Evolutionary conservation across 1,140 invertebrate genomes (phyloP).

Genomic region (Nomia melanderi): DNA sequence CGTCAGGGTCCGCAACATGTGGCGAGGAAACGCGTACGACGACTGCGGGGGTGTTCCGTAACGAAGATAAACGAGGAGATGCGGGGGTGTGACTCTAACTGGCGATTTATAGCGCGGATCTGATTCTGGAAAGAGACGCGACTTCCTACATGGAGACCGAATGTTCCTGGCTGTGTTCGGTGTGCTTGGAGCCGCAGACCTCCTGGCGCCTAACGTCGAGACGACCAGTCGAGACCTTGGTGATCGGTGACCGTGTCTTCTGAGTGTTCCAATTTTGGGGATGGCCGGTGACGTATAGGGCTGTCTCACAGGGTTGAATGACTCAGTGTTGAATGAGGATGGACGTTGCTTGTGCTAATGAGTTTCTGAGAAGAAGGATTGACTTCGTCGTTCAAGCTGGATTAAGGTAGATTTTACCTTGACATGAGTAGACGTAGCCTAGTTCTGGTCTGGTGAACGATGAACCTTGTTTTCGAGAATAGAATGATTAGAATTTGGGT

Average conservation of each 20-base stretch:
- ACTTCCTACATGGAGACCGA: no score
- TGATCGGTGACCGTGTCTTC: constrained; percentile 35
- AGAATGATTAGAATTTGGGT: no score
- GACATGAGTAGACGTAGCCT: no score
- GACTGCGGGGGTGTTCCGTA: no score
- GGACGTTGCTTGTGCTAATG: no score
- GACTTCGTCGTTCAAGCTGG: no score
- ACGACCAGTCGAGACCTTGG: constrained; percentile 49
- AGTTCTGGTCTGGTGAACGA: no score
- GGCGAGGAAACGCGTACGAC: not conserved
- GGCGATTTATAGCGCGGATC: constrained; percentile 1
- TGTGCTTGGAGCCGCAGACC: constrained; percentile 29
- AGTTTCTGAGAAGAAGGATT: no score
- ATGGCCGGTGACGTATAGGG: not conserved
- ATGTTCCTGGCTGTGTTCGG: not conserved
- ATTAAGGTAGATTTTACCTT: no score
- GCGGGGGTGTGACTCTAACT: not conserved
- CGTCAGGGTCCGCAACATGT: constrained; percentile 32
- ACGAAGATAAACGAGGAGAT: not conserved
- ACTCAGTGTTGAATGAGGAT: not conserved
- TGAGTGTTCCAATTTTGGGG: not conserved
- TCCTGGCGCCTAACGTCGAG: constrained; percentile 41
- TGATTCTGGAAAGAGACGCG: no score
- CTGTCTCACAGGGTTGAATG: not conserved
- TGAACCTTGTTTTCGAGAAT: no score